Base-by-base conservation (phyloP, 2,113 vertebrate species). In the Arenaria interpres region DNA sequence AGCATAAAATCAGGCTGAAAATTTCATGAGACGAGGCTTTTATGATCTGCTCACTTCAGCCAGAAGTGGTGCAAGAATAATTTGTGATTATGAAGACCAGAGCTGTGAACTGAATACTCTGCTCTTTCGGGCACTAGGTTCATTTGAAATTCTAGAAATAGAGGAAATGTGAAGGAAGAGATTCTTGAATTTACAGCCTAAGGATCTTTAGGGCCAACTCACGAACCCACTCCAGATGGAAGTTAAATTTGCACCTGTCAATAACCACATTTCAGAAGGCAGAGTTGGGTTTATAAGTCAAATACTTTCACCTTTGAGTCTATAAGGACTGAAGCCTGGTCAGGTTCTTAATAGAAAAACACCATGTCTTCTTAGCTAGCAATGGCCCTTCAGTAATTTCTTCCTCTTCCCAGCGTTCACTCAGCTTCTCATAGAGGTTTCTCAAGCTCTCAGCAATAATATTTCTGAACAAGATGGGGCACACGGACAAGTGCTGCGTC, bases 1-100 rank as follows among this genome's bases (percentile, higher is more conserved):
- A 84, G 82, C 39, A 46, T 89, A 78, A 94, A 92, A 89, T 21
- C 41, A 28, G 69, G 60, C 48, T 79, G 79, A 92, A 94, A 92
- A 79, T 78, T 71, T 90, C 43, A 48, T 56, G 64, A 90, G 62
- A 86, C 1, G 2, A 80, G 25, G 35, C 41, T 90, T 83, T 90
- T 57, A 91, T 20, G 16, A 56, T 74, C 79, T 43, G 12, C 24
- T 94, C 15, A 62, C 28, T 87, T 92, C 59, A 86, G 33, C 10
- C 51, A 95, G 64, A 92, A 93, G 62, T 59, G 84, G 1, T 68
- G 39, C 2, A 6, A 74, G 88, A 94, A 88, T 35, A 68, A 84
- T 78, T 75, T 53, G n/a, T 39, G 25, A 51, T 46, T 35, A 78
- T 15, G 54, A 83, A 81, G 69, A 88, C 76, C 56, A 73, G 51